Conservation (phyloP, 2,888 invertebrate species). For the Calliphora vomitoria region DNA sequence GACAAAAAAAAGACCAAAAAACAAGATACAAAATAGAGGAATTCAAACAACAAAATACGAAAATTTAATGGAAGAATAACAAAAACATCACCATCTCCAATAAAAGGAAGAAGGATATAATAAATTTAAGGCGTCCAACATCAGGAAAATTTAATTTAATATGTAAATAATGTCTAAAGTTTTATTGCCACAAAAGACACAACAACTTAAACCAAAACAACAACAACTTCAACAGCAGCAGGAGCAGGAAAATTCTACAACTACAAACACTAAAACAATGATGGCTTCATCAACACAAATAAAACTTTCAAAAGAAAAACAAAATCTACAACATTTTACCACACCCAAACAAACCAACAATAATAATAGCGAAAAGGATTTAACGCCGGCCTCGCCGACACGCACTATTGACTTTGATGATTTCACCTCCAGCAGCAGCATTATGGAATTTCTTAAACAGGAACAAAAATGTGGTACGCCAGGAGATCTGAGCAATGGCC, state of each 20-base stretch:
- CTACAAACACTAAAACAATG: slow-evolving; percentile 55
- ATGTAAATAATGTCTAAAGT: slow-evolving; percentile 79
- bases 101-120: no score
- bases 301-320: slow-evolving; percentile 58
- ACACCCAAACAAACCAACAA: slow-evolving; percentile 57
- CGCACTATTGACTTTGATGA: slow-evolving; percentile 79
- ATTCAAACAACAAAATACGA: no score
- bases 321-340: slow-evolving; percentile 42
- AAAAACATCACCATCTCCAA: no score
- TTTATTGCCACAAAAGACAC: slow-evolving; percentile 77
- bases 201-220: slow-evolving; percentile 19
- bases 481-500: slow-evolving; percentile 59
- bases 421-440: slow-evolving; percentile 82
- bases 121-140: neutral
- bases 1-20: no score
- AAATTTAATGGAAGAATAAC: no score
- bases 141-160: neutral
- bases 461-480: slow-evolving; percentile 82
- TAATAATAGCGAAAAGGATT: slow-evolving; percentile 29
- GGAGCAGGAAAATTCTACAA: slow-evolving; percentile 38
- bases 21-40: no score
- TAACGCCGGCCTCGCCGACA: slow-evolving; percentile 50
- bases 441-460: slow-evolving; percentile 83
- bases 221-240: slow-evolving; percentile 53
- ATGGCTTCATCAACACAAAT: slow-evolving; percentile 70